Evolutionary conservation across 30 jellyfish, hydroid and myxozoan genomes (phyloP), one percentile per base, ranked within the genome.

Genomic region (Hydractinia echinata): DNA sequence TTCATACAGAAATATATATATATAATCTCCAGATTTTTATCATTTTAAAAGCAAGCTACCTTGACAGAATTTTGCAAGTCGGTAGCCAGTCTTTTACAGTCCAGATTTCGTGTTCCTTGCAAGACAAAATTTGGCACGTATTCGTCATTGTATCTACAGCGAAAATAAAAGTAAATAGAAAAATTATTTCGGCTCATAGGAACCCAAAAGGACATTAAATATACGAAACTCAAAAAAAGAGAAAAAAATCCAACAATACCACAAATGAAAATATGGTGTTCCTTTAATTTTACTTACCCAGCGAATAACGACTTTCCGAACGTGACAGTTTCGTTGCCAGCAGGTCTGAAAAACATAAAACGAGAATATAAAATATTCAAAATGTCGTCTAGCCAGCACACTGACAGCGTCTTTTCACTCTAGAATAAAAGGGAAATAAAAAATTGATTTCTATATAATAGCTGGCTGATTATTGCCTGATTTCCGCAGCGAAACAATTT

Each of bases 251-350:
- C 44, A 30, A 30, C 44, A 30, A 0, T 30, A 30, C 44, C 44
- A 30, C 44, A 30, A 30, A 30, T 30, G 44, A 30, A 1, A 30
- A 30, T 2, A 30, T 30, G 44, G 44, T 2, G 44, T 30, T 30
- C 44, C 44, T 30, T 30, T 0, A 30, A 56, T 10, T 79, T 67
- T 10, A 15, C 95, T 8, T 81, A 90, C 97, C 97, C 97, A 5
- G 96, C 97, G 18, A 90, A 79, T 69, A 90, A 67, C 10, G 97
- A 90, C 81, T 86, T 81, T 16, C 97, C 97, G 72, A 90, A 90
- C 48, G 89, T 90, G 11, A 87, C 81, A 18, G 72, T 58, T 44
- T 79, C 96, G 51, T 71, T 52, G 60, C 54, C 66, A 58, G 82
- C 78, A 87, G 73, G 68, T 7, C 77, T 53, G 76, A 48, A 71